These are phyloP conservation scores for Notolabrus celidotus DNA, from an alignment of 2,797 vertebrate species.

Conservation along the genomic window DNA sequence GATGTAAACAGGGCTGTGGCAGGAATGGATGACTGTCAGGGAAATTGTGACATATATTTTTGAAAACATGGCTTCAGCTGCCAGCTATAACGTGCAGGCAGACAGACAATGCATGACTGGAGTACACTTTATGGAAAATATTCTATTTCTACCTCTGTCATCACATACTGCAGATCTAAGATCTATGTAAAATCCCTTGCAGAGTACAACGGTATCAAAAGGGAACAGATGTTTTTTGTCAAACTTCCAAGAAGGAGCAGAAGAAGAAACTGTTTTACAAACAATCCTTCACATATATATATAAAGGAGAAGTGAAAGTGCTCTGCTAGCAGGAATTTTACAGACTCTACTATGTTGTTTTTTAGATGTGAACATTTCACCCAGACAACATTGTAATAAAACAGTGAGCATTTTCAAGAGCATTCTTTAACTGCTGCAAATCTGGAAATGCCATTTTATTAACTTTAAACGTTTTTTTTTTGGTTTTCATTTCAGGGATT, in stretches of 20 bases:
- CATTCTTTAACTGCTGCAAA: neutral
- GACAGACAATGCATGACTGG: conserved; percentile 48
- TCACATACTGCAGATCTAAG: neutral
- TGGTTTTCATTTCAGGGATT: neutral
- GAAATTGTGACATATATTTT: conserved; percentile 66
- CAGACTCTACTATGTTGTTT: neutral
- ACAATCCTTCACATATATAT: neutral
- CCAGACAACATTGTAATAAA: neutral
- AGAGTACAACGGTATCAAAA: neutral
- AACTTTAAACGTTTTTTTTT: neutral
- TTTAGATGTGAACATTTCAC: neutral
- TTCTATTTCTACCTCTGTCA: conserved; percentile 11
- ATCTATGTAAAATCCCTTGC: neutral
- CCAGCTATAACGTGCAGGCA: conserved; percentile 6
- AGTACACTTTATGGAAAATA: conserved; percentile 18
- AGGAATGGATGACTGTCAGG: conserved; percentile 62
- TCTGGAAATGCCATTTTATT: neutral
- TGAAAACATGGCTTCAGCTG: conserved; percentile 21
- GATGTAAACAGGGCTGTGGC: conserved; percentile 36
- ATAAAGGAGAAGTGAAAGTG: conserved; percentile 64
- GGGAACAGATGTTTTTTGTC: neutral
- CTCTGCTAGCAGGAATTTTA: conserved; percentile 23
- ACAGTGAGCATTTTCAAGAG: neutral
- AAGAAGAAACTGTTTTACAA: conserved; percentile 21
- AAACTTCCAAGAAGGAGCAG: neutral